Conservation (phyloP, 2,797 vertebrate genomes). For the Coluber constrictor region DNA sequence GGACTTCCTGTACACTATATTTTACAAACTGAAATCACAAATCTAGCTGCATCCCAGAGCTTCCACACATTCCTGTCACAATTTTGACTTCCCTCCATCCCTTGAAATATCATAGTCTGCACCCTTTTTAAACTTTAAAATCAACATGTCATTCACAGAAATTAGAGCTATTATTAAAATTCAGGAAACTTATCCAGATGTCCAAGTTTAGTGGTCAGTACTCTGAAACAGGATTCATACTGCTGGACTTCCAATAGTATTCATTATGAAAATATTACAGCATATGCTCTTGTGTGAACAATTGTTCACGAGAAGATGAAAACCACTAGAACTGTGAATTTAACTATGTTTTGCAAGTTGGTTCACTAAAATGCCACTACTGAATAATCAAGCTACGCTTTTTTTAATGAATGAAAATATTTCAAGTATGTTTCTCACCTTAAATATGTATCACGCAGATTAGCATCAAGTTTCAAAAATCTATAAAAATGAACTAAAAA, state of each 20-base stretch:
- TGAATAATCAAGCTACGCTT: not conserved
- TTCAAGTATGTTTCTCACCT: slow-evolving; percentile 41
- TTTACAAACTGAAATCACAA: not conserved
- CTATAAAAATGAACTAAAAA: slow-evolving; percentile 35
- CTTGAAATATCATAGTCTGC: not conserved
- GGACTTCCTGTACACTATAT: not conserved
- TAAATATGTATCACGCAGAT: slow-evolving; percentile 33
- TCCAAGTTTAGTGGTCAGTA: not conserved
- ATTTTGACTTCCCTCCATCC: not conserved
- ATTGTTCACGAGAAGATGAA: not conserved
- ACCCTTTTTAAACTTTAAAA: not conserved
- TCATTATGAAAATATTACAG: not conserved
- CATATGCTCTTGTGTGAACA: slow-evolving; percentile 3
- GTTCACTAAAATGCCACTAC: not conserved
- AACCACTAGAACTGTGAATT: not conserved
- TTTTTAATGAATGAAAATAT: slow-evolving; percentile 12
- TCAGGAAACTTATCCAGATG: not conserved
- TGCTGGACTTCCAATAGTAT: not conserved
- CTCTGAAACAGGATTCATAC: not conserved
- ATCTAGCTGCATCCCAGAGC: not conserved
- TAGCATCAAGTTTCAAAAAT: slow-evolving; percentile 21
- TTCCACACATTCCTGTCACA: not conserved
- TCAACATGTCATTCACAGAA: not conserved
- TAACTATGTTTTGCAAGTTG: not conserved
- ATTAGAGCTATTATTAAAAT: not conserved